Conservation (phyloP, 1,140 invertebrate species). For the Halyomorpha halys region DNA sequence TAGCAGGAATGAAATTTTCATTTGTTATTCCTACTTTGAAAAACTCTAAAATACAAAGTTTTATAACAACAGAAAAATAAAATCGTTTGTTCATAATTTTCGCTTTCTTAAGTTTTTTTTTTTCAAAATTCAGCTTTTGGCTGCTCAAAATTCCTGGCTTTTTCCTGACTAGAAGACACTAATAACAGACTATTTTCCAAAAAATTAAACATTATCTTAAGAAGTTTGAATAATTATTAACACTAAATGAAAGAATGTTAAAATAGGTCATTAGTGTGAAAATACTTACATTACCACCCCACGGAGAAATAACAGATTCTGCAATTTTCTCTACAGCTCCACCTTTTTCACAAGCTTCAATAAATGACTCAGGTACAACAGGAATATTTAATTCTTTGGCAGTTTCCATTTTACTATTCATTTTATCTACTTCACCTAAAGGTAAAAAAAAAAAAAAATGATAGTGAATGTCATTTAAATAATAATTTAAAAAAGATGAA, state of each 20-base stretch:
- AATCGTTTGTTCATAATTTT: too few relatives aligned
- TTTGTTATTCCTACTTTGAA: too few relatives aligned
- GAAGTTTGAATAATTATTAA: too few relatives aligned
- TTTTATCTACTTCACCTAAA: slow-evolving; percentile 55
- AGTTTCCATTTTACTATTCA: slow-evolving; percentile 51
- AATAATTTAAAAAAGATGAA: neutral
- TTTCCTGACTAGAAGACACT: too few relatives aligned
- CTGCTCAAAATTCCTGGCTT: too few relatives aligned
- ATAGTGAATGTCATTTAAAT: neutral
- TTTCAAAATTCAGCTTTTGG: too few relatives aligned
- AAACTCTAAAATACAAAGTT: too few relatives aligned
- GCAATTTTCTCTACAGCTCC: slow-evolving; percentile 36
- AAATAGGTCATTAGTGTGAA: slow-evolving; percentile 14
- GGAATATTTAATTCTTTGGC: slow-evolving; percentile 61
- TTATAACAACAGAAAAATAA: too few relatives aligned
- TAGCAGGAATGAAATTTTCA: too few relatives aligned
- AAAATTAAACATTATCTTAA: too few relatives aligned
- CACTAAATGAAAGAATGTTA: neutral
- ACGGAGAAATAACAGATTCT: slow-evolving; percentile 39
- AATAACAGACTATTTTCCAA: too few relatives aligned
- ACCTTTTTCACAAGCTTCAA: slow-evolving; percentile 45
- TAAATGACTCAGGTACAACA: slow-evolving; percentile 65
- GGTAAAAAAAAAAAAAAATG: slow-evolving; percentile 16
- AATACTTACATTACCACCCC: slow-evolving; percentile 41
- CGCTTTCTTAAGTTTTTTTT: too few relatives aligned